A percentile compares a stretch with the other conserved stretches of the same genome.
phyloP scores from a whole-genome alignment of 64 coral and sea anemone genomes.

The Pocillopora verrucosa region DNA sequence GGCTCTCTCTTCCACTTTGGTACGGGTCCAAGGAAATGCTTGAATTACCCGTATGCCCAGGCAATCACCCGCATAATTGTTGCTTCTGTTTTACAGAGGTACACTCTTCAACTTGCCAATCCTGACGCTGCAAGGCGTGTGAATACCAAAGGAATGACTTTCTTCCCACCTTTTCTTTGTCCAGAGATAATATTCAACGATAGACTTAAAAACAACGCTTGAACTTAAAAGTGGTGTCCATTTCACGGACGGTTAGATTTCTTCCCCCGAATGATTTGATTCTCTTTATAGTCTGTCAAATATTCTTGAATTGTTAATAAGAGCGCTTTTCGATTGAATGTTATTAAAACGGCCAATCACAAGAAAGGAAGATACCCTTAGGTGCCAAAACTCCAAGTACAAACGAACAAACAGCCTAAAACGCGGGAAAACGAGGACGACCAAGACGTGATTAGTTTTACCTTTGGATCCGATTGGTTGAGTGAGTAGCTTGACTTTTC shows the following conservation, averaged over 20 bases:
- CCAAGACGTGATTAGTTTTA: too few species aligned
- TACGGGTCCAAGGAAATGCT: conserved; percentile 89
- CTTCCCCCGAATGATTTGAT: too few species aligned
- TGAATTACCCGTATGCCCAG: conserved; percentile 81
- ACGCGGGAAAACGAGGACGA: too few species aligned
- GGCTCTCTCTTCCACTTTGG: conserved; percentile 90
- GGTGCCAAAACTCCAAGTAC: too few species aligned
- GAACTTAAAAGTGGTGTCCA: background rate
- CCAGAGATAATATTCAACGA: conserved; percentile 64
- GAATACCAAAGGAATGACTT: conserved; percentile 71
- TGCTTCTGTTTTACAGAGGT: conserved; percentile 68
- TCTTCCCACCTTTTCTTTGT: conserved; percentile 85
- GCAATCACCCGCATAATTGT: conserved; percentile 75
- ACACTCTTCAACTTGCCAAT: conserved; percentile 54
- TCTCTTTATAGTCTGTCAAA: background rate
- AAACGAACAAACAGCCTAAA: too few species aligned
- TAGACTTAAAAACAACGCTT: background rate
- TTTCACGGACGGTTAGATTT: too few species aligned
- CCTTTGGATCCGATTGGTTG: too few species aligned
- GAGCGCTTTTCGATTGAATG: too few species aligned
- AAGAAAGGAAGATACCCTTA: too few species aligned
- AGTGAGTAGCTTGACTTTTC: too few species aligned
- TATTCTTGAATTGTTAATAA: background rate
- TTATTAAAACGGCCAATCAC: too few species aligned
- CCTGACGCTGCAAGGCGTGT: conserved; percentile 8